These are phyloP conservation scores for Bostrychus sinensis DNA, from an alignment of 2,113 vertebrate species.

Conservation along the genomic window DNA sequence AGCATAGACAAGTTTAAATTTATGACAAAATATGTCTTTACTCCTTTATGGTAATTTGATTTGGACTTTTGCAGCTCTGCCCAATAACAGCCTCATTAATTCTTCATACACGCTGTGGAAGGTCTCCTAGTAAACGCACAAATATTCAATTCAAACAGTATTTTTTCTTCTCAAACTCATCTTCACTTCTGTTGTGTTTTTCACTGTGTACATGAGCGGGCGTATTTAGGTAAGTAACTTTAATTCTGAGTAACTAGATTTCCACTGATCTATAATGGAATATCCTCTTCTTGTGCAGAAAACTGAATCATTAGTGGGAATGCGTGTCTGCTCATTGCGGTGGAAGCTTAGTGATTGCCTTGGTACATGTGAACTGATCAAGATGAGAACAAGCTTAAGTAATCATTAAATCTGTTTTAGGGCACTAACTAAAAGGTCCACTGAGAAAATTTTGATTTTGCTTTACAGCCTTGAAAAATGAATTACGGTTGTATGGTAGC, in stretches of 20 bases:
- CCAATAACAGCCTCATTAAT: slow-evolving; percentile 6
- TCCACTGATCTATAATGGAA: slow-evolving; percentile 34
- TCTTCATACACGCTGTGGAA: neutral
- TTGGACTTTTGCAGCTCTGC: neutral
- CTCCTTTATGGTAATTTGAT: neutral
- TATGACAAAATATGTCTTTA: neutral
- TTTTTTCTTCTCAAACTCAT: slow-evolving; percentile 7
- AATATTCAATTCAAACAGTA: slow-evolving; percentile 31
- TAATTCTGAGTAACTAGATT: slow-evolving; percentile 41
- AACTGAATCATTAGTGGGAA: slow-evolving; percentile 27
- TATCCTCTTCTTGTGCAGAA: slow-evolving; percentile 12
- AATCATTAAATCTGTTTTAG: slow-evolving; percentile 20
- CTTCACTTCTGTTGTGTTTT: slow-evolving; percentile 15
- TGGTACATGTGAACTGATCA: slow-evolving; percentile 13
- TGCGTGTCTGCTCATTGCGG: slow-evolving; percentile 12
- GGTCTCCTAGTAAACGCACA: slow-evolving; percentile 22
- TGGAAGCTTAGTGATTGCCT: slow-evolving; percentile 18
- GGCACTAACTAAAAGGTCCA: neutral
- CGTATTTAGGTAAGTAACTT: slow-evolving; percentile 20
- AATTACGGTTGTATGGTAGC: neutral
- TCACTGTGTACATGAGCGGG: slow-evolving; percentile 20
- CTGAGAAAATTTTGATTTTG: neutral
- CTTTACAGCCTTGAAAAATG: neutral
- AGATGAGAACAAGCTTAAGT: slow-evolving; percentile 9
- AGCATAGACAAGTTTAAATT: slow-evolving; percentile 23